Base-by-base conservation (phyloP, 2,113 vertebrate species). In the Fulmarus glacialis region DNA sequence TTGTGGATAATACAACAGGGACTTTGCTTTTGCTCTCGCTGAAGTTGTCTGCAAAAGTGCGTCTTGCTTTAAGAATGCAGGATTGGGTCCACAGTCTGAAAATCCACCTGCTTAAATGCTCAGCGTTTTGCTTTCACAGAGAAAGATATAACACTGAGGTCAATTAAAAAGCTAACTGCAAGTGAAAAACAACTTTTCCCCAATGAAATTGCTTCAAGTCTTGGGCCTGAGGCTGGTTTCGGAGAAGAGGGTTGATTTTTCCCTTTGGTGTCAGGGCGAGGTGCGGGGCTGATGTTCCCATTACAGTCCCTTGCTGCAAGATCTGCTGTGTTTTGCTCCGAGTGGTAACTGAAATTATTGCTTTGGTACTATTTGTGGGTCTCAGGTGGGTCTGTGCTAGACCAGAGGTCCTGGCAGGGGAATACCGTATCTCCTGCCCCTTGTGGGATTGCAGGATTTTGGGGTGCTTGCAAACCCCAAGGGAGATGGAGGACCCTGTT, bases 61-160 rank as follows among this genome's bases (percentile, higher is more conserved):
- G 3, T 59, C 7, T 40, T 56, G 73, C 47, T 87, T 83, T 83
- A 22, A 2, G 3, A 72, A 56, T 0, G 1, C 60, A 67, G 64
- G 67, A 40, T 53, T 58, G 55, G 36, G 50, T 53, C 68, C 50
- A 23, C 48, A n/a, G 67, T 27, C 82, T 81, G 86, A 92, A 93
- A 93, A 95, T 96, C 78, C 91, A 95, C 90, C 85, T 96, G 84
- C 73, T 92, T 84, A 45, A 77, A 85, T 15, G 62, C 79, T 83
- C 79, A 90, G 82, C 12, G 0, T 71, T 91, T 93, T 87, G 78
- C 75, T 80, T 91, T 95, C 60, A 63, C 38, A 47, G 38, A 10
- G 66, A 58, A 75, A 62, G 81, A 81, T 58, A 13, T 2, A 91
- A 43, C 7, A 8, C 80, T 79, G 95, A 91, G 70, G 43, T 26